Percentiles rank a stretch among this genome's conserved stretches.
phyloP scores from a whole-genome alignment of 2,113 vertebrate species.

The Syngnathus typhle region DNA sequence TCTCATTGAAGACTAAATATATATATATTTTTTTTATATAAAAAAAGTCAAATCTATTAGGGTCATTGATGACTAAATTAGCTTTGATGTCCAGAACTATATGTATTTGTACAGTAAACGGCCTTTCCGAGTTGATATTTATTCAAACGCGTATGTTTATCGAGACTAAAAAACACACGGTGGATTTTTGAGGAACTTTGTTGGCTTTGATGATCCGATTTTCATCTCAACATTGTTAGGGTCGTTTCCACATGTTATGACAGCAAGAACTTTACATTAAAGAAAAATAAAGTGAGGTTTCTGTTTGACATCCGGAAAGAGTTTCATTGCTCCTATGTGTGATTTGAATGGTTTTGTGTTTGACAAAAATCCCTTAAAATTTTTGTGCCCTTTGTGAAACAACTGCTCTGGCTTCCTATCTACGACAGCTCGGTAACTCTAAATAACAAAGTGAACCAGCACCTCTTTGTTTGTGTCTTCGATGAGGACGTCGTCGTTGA shows the following conservation, averaged over 20 bases:
- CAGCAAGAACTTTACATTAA: too few relatives aligned
- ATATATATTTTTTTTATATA: neutral
- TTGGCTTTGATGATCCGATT: too few relatives aligned
- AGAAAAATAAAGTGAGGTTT: too few relatives aligned
- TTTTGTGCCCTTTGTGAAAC: neutral
- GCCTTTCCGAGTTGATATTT: neutral
- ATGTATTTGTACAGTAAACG: neutral
- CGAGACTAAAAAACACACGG: neutral
- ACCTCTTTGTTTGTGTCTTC: constrained; percentile 62
- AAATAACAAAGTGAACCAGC: constrained; percentile 89
- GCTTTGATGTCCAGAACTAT: neutral
- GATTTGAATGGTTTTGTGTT: neutral
- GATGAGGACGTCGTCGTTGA: constrained; percentile 28
- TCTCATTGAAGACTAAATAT: neutral
- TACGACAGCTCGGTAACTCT: constrained; percentile 24
- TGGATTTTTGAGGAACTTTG: too few relatives aligned
- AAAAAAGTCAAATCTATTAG: too few relatives aligned
- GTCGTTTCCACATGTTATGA: too few relatives aligned
- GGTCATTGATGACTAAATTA: too few relatives aligned
- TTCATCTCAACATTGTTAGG: too few relatives aligned
- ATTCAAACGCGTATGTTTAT: neutral
- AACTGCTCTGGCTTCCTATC: neutral
- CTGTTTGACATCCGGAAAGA: too few relatives aligned
- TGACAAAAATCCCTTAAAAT: neutral
- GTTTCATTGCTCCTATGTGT: neutral